Evolutionary conservation across 2,888 invertebrate species (phyloP), one percentile per base, ranked within the genome.

Genomic region (Autographa pulchrina): DNA sequence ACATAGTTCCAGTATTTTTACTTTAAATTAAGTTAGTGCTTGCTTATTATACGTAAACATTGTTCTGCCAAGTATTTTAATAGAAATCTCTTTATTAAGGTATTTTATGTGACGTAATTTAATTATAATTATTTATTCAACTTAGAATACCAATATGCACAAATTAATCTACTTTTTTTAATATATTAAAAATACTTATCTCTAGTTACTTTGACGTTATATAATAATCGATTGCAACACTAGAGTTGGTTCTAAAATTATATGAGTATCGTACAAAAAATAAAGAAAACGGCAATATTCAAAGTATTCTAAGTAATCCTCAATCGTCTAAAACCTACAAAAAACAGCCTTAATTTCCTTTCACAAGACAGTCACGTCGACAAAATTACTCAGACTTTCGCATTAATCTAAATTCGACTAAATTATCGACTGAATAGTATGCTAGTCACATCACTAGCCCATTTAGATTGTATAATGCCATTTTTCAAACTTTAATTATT

Each of bases 401-500:
- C 63, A 52, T 66, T 43, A 61, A 69, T 65, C 13, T 13, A 16
- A 61, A 32, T 25, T 31, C 62, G 31, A 74, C 54, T 18, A 61
- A 72, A 70, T 62, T 43, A 72, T 74, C 74, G 66, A 80, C 52
- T 66, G 62, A 65, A 67, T 9, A 70, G n/a, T 54, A 80, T 80
- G 72, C 68, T 3, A 35, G 20, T 16, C 65, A 75, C 81, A 81
- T 77, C 79, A 73, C 75, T 78, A 70, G 56, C 25, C 31, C 54
- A 56, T 69, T 61, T 62, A 32, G 58, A 75, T 69, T 60, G 69
- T 18, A 59, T 70, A 56, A 52, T 65, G 65, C 72, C 18, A 72
- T 79, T 81, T 77, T 79, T 70, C 64, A 32, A 72, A 77, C 77
- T 65, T 41, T 80, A 85, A 86, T 86, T 82, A 85, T 77, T 77